Conservation (phyloP, 2,888 invertebrate species). For the Hemaris fuciformis region DNA sequence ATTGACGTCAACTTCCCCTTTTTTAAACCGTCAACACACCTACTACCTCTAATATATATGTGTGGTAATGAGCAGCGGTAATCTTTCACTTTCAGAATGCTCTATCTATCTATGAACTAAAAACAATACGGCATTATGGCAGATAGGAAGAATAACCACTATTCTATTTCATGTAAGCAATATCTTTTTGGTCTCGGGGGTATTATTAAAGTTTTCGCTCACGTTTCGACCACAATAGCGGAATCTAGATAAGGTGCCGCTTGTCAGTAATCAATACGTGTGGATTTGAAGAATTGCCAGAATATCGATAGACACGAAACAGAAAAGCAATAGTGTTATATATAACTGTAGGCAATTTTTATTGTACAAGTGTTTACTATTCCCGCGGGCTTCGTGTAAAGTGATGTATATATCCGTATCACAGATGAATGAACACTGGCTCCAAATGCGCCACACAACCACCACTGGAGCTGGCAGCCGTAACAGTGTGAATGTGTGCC, state of each 20-base stretch:
- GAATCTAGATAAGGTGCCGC: background rate
- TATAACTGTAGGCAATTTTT: background rate
- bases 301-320: background rate
- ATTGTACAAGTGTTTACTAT: conserved; percentile 21
- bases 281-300: background rate
- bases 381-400: conserved; percentile 17
- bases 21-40: no score
- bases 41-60: no score
- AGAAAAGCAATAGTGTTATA: background rate
- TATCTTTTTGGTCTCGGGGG: no score
- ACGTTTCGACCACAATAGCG: background rate
- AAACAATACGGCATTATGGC: no score
- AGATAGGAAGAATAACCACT: no score
- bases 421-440: conserved; percentile 12
- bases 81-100: no score
- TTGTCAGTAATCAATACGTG: background rate
- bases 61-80: no score
- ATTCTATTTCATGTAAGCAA: no score
- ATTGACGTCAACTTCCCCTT: no score
- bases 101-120: no score
- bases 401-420: conserved; percentile 11
- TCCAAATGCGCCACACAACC: background rate
- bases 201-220: no score
- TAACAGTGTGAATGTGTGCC: background rate
- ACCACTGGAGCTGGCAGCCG: background rate